phyloP scores from a whole-genome alignment of 2,888 invertebrate genomes.

The Erynnis tages region DNA sequence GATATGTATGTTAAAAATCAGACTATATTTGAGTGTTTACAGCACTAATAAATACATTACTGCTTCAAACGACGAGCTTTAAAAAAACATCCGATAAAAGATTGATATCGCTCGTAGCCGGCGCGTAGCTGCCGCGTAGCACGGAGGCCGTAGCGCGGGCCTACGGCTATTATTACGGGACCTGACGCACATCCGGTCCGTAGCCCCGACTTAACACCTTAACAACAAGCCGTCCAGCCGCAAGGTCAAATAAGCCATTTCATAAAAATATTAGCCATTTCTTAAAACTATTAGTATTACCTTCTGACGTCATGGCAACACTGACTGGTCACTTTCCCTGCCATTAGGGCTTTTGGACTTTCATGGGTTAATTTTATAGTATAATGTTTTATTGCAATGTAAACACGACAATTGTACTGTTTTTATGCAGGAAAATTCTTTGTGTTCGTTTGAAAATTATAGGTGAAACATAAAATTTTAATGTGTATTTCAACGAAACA shows the following conservation, averaged over 20 bases:
- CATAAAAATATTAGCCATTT: constrained; percentile 6
- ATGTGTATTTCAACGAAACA: too few species aligned
- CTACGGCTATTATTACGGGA: neutral
- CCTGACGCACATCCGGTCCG: constrained; percentile 22
- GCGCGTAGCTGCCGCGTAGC: constrained; percentile 13
- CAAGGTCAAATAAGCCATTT: constrained; percentile 6
- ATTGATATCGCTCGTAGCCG: constrained; percentile 9
- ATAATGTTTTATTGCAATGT: too few species aligned
- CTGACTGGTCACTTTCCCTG: neutral
- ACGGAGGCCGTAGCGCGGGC: constrained; percentile 1
- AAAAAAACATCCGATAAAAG: neutral
- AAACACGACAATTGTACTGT: too few species aligned
- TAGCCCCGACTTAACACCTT: neutral
- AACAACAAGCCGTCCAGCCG: neutral
- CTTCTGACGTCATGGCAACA: neutral
- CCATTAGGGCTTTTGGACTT: neutral
- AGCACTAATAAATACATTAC: neutral
- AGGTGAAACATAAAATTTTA: too few species aligned
- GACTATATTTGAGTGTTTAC: neutral
- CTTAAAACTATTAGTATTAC: constrained; percentile 3
- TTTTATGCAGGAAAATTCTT: too few species aligned
- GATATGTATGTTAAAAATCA: too few species aligned
- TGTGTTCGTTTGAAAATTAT: too few species aligned
- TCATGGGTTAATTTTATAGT: neutral
- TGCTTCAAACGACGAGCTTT: neutral